phyloP scores from a whole-genome alignment of 2,888 invertebrate genomes.

The Erebia ligea region DNA sequence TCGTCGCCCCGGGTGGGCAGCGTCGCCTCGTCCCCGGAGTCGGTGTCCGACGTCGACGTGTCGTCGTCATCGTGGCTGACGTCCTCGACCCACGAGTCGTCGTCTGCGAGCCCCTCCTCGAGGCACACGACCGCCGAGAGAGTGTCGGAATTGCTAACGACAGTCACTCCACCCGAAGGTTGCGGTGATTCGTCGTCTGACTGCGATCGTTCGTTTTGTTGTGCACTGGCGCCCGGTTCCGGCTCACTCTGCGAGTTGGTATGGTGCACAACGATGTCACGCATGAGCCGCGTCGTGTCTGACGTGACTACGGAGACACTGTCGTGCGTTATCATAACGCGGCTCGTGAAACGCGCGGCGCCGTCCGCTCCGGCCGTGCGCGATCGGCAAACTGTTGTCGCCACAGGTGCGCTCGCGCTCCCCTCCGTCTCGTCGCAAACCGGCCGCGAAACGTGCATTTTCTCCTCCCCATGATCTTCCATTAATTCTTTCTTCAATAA shows the following conservation, averaged over 20 bases:
- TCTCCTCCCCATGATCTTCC: slow-evolving; percentile 76
- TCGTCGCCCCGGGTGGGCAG: slow-evolving; percentile 91
- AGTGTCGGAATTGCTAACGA: slow-evolving; percentile 87
- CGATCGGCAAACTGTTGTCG: slow-evolving; percentile 79
- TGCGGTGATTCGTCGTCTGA: slow-evolving; percentile 74
- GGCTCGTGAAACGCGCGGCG: slow-evolving; percentile 91
- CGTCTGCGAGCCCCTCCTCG: slow-evolving; percentile 94
- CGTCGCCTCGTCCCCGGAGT: slow-evolving; percentile 87
- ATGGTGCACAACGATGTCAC: slow-evolving; percentile 85
- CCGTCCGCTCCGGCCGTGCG: slow-evolving; percentile 82
- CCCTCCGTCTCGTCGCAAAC: slow-evolving; percentile 72
- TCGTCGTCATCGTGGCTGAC: slow-evolving; percentile 91
- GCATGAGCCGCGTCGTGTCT: slow-evolving; percentile 89
- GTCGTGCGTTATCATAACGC: slow-evolving; percentile 95
- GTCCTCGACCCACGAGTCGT: slow-evolving; percentile 96
- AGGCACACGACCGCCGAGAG: slow-evolving; percentile 88
- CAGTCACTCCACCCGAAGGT: slow-evolving; percentile 85
- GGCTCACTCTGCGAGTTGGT: slow-evolving; percentile 84
- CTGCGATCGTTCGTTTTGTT: slow-evolving; percentile 64
- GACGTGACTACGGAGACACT: slow-evolving; percentile 89
- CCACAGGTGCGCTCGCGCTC: slow-evolving; percentile 79
- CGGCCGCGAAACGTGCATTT: slow-evolving; percentile 73
- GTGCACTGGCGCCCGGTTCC: slow-evolving; percentile 56
- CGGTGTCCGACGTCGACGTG: slow-evolving; percentile 86
- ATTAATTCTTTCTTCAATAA: slow-evolving; percentile 82